Conservation (phyloP, 2,888 invertebrate genomes). For the Laspeyria flexula region DNA sequence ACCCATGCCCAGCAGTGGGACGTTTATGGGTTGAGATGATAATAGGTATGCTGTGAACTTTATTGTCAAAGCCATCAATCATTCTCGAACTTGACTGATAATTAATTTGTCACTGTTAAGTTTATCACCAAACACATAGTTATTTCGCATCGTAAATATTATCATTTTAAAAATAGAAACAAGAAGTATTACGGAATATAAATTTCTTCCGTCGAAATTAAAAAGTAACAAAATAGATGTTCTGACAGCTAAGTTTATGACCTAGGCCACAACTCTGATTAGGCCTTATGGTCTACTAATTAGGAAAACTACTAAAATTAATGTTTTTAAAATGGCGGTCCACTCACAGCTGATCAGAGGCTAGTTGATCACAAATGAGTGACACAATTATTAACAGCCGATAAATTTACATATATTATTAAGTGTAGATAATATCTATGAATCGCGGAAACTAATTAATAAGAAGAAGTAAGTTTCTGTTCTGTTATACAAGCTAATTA, state of each 20-base stretch:
- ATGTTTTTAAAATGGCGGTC: background rate
- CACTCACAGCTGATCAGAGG: background rate
- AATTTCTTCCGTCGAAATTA: background rate
- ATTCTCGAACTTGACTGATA: too few species aligned
- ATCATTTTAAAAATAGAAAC: too few species aligned
- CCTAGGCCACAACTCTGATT: conserved; percentile 2
- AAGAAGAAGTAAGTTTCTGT: background rate
- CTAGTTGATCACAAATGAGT: conserved; percentile 22
- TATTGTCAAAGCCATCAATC: too few species aligned
- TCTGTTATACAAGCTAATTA: background rate
- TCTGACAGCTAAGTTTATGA: background rate
- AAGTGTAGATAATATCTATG: conserved; percentile 20
- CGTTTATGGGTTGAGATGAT: too few species aligned
- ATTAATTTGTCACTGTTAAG: too few species aligned
- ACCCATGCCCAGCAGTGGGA: too few species aligned
- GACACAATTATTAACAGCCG: conserved; percentile 36
- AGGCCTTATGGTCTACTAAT: conserved; percentile 9
- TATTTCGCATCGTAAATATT: background rate
- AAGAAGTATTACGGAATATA: background rate
- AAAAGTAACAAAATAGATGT: background rate
- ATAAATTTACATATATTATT: conserved; percentile 36
- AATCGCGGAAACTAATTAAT: conserved; percentile 10
- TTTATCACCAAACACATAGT: too few species aligned
- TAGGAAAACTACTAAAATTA: conserved; percentile 4
- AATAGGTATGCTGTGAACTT: too few species aligned